phyloP scores from a whole-genome alignment of 2,797 vertebrate genomes.

The Trematomus bernacchii region DNA sequence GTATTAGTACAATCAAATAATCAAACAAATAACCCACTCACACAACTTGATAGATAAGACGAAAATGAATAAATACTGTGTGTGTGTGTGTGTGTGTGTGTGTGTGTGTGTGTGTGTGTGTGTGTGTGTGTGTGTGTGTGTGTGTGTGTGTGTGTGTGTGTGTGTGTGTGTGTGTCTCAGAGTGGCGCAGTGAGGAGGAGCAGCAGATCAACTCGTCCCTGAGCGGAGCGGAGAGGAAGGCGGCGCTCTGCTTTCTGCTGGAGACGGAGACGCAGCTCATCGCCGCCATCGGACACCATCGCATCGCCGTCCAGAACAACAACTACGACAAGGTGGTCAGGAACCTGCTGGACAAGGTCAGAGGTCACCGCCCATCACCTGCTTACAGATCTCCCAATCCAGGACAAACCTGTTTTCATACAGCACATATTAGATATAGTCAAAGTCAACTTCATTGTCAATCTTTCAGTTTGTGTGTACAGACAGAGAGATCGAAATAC shows the following conservation, averaged over 20 bases:
- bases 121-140: not conserved
- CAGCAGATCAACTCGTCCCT: conserved; percentile 81
- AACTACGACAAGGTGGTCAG: conserved; percentile 81
- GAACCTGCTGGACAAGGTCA: conserved; percentile 90
- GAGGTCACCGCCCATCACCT: conserved; percentile 40
- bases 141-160: not conserved
- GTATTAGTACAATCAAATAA: too few species aligned
- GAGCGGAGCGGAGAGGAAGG: conserved; percentile 90
- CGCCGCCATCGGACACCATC: conserved; percentile 87
- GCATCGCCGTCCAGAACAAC: conserved; percentile 63
- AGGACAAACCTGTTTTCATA: not conserved
- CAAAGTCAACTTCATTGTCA: too few species aligned
- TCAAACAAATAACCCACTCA: too few species aligned
- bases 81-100: not conserved
- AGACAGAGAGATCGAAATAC: too few species aligned
- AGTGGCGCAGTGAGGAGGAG: conserved; percentile 89
- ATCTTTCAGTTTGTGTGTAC: too few species aligned
- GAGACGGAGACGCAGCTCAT: conserved; percentile 91
- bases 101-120: not conserved
- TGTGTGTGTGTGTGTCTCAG: conserved; percentile 71
- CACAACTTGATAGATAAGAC: too few species aligned
- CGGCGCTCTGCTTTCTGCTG: conserved; percentile 89
- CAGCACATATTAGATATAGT: too few species aligned
- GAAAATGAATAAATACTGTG: too few species aligned
- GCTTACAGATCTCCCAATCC: not conserved